Conservation (phyloP, 1,140 invertebrate species). For the Charaxes varanes region DNA sequence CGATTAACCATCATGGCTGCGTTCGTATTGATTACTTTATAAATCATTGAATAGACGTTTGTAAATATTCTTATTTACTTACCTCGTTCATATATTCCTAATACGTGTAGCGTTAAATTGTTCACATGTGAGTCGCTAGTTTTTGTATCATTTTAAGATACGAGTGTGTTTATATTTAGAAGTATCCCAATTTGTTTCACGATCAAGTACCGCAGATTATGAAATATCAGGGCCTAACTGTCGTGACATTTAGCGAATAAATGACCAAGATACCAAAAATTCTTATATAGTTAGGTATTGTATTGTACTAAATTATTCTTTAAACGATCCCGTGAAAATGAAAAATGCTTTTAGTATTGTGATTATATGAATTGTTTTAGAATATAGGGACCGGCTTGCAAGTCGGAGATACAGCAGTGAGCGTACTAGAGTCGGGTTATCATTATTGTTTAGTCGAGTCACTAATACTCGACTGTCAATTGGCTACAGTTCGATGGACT, state of each 20-base stretch:
- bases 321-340: constrained; percentile 18
- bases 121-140: constrained; percentile 36
- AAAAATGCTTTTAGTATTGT: constrained; percentile 39
- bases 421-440: no score
- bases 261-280: constrained; percentile 68
- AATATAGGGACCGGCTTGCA: no score
- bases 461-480: no score
- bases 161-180: constrained; percentile 20
- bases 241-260: constrained; percentile 44
- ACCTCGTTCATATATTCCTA: constrained; percentile 58
- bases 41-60: constrained; percentile 32
- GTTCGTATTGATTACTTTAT: constrained; percentile 42
- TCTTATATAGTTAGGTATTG: constrained; percentile 44
- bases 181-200: constrained; percentile 28
- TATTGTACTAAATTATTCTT: constrained; percentile 46
- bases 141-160: constrained; percentile 48
- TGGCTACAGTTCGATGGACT: no score
- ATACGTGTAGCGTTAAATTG: constrained; percentile 38
- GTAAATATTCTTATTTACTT: constrained; percentile 31
- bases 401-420: no score
- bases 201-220: constrained; percentile 21
- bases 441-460: no score
- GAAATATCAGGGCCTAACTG: constrained; percentile 49
- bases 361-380: constrained; percentile 29
- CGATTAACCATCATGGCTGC: constrained; percentile 31